phyloP scores from a whole-genome alignment of 2,797 vertebrate species.

The Petrocephalus sullivani region DNA sequence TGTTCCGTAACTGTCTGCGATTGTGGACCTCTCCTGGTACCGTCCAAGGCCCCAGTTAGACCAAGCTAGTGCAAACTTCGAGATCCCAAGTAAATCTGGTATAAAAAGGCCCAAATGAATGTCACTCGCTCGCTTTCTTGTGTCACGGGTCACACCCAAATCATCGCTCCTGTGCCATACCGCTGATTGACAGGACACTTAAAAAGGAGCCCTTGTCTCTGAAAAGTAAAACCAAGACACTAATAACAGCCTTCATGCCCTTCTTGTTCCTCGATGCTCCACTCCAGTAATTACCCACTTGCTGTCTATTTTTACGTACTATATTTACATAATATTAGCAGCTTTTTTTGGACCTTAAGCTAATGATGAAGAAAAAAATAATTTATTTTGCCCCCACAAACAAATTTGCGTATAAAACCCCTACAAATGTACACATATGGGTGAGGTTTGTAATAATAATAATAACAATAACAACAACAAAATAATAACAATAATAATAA shows the following conservation, averaged over 20 bases:
- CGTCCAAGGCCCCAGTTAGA: not conserved
- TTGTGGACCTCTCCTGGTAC: not conserved
- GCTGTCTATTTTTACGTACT: not conserved
- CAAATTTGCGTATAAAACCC: slow-evolving; percentile 38
- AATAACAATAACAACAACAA: slow-evolving; percentile 35
- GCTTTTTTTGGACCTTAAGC: slow-evolving; percentile 46
- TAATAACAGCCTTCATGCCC: slow-evolving; percentile 6
- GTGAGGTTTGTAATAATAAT: slow-evolving; percentile 41
- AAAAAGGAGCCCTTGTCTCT: slow-evolving; percentile 21
- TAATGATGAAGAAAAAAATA: slow-evolving; percentile 59
- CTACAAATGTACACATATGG: slow-evolving; percentile 58
- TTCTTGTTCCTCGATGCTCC: not conserved
- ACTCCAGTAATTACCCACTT: not conserved
- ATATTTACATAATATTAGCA: slow-evolving; percentile 47
- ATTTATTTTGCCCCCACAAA: slow-evolving; percentile 46
- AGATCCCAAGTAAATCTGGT: not conserved
- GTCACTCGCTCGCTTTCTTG: not conserved
- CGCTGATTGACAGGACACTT: slow-evolving; percentile 21
- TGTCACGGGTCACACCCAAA: slow-evolving; percentile 14
- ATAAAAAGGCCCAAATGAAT: not conserved
- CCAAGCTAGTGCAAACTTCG: slow-evolving; percentile 19
- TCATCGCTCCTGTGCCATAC: slow-evolving; percentile 25
- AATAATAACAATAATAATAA: slow-evolving; percentile 38
- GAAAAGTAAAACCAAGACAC: slow-evolving; percentile 3
- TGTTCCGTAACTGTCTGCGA: not conserved